Evolutionary conservation across 2,888 invertebrate species (phyloP).

Genomic region (Glyphotaelius pellucidus): DNA sequence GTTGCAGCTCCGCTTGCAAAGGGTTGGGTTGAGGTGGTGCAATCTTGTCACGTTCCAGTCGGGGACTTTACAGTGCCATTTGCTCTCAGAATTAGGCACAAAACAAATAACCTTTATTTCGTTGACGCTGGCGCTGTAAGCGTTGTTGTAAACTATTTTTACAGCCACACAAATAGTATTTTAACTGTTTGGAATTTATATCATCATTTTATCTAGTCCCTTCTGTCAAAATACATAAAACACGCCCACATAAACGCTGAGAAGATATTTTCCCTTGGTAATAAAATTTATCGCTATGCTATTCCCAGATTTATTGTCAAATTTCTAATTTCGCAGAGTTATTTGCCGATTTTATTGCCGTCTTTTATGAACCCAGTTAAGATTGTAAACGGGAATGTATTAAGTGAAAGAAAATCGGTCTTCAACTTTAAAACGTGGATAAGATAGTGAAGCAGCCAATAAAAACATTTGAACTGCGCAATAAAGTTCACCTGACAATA

Average conservation of each 20-base stretch:
- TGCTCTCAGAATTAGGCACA: not conserved
- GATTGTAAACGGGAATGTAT: conserved; percentile 24
- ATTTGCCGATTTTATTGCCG: conserved; percentile 45
- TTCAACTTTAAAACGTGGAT: not conserved
- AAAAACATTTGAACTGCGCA: not conserved
- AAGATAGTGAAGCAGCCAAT: not conserved
- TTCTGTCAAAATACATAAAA: conserved; percentile 12
- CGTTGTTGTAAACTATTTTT: not conserved
- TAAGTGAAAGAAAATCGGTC: not conserved
- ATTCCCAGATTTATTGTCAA: conserved; percentile 46
- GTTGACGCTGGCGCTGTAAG: not conserved
- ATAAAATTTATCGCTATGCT: conserved; percentile 39
- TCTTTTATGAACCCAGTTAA: conserved; percentile 48
- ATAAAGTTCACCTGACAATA: not conserved
- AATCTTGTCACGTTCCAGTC: conserved; percentile 10
- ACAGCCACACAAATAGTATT: not conserved
- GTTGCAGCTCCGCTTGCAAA: not conserved
- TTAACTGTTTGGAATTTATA: conserved; percentile 2
- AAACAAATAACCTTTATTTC: not conserved
- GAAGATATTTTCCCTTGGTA: conserved; percentile 17
- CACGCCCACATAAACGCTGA: conserved; percentile 22
- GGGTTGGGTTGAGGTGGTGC: not conserved
- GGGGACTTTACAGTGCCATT: not conserved
- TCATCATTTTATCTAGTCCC: conserved; percentile 11
- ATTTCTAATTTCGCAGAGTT: conserved; percentile 45